Base-by-base conservation (phyloP, 1,140 invertebrate genomes). In the Drosophila chauvacae region DNA sequence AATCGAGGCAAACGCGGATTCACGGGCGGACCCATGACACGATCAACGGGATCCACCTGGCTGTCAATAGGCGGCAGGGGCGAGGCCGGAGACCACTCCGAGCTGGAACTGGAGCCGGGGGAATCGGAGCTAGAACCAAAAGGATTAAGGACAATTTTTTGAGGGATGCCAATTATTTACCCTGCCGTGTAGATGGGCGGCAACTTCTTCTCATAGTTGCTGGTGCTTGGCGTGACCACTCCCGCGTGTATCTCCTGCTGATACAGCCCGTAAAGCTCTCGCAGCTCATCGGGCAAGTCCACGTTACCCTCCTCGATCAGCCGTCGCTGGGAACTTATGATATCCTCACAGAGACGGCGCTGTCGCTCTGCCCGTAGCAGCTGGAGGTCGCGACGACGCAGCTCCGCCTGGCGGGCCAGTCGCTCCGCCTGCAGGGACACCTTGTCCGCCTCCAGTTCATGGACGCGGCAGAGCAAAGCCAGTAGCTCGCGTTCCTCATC, bases 381-480 rank as follows among this genome's bases (percentile, higher is more conserved):
- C 75, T 97, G 94, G 30, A 97, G 93, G 84, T 98, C 97, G 60
- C 97, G 94, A 59, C 97, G 94, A 45, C 97, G 94, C 16, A 98
- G 94, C 92, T 98, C 97, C 74, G 97, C 97, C 79, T 97, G 96
- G 35, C 97, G 94, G 7, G 97, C 95, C 35, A 98, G 93, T 59
- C 96, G 94, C 83, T 97, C 96, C 10, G 97, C 97, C 93, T 98
- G 97, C 68, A 98, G 94, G 79, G 97, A 97, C 2, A 90, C 86
- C 93, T 98, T 98, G 90, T 98, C 96, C 1, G 97, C 97, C 93
- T 98, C 97, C 33, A 98, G 93, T 93, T 98, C 97, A 90, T 98
- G 97, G 7, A 98, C 96, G 73, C 96, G 94, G 84, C 97, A 97
- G 81, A 98, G 95, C 23, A 98, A 93, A 13, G 95, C 95, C 44